Evolutionary conservation across 37 sponge, comb jelly and placozoan genomes (phyloP).

Genomic region (Cliona cf. orientalis): DNA sequence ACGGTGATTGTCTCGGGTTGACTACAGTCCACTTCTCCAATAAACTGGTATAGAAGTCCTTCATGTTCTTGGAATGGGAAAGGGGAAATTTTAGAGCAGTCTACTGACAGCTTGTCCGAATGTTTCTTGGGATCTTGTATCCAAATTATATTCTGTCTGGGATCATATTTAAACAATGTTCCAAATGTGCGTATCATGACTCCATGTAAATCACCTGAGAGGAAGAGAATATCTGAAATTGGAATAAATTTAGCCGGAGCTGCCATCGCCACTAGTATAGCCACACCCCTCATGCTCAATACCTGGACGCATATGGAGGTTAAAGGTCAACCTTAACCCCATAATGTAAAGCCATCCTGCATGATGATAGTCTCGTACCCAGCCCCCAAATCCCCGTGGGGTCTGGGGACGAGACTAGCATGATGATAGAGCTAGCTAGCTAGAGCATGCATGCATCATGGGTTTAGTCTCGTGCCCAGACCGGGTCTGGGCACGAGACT

Average conservation of each 20-base stretch:
- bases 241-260: conserved; percentile 6
- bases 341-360: too few relatives aligned
- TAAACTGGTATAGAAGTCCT: conserved; percentile 40
- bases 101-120: conserved; percentile 21
- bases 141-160: conserved; percentile 5
- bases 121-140: conserved; percentile 8
- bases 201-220: background rate
- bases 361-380: too few relatives aligned
- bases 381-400: too few relatives aligned
- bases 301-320: too few relatives aligned
- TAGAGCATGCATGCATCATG: too few relatives aligned
- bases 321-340: too few relatives aligned
- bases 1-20: background rate
- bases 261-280: background rate
- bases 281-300: too few relatives aligned
- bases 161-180: conserved; percentile 3
- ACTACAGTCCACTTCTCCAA: conserved; percentile 38
- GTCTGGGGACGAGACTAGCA: too few relatives aligned
- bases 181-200: conserved; percentile 30
- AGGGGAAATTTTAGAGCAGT: conserved; percentile 32
- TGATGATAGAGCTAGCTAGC: too few relatives aligned
- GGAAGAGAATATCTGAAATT: conserved; percentile 13
- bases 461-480: too few relatives aligned
- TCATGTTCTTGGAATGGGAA: conserved; percentile 29
- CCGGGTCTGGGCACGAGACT: too few relatives aligned